phyloP scores from a whole-genome alignment of 2,888 invertebrate genomes.

The Biston betularia region DNA sequence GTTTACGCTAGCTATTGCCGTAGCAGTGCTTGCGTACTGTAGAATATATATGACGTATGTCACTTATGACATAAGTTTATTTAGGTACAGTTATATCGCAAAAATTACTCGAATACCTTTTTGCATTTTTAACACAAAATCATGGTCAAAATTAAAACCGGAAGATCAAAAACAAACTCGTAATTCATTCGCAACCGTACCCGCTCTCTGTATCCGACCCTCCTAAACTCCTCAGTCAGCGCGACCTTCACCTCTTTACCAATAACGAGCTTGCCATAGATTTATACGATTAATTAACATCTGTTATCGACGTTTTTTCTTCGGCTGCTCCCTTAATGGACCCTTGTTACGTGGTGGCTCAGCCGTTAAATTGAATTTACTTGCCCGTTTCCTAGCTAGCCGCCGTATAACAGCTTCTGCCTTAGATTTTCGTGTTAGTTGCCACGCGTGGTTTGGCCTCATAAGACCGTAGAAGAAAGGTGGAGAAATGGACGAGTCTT shows the following conservation, averaged over 20 bases:
- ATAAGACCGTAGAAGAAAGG: background rate
- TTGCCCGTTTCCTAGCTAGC: constrained; percentile 50
- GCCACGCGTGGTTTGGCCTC: constrained; percentile 11
- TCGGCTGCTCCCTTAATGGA: constrained; percentile 71
- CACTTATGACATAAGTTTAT: no score
- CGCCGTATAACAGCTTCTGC: constrained; percentile 42
- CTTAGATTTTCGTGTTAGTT: constrained; percentile 49
- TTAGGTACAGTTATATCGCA: no score
- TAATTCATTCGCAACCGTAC: background rate
- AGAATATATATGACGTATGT: no score
- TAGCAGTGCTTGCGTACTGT: no score
- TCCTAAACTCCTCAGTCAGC: constrained; percentile 19
- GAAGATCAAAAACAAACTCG: background rate
- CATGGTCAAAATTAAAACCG: no score
- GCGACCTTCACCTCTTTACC: constrained; percentile 45
- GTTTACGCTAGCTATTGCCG: no score
- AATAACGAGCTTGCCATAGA: constrained; percentile 55
- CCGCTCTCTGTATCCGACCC: background rate
- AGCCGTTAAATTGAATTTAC: constrained; percentile 77
- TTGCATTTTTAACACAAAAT: no score
- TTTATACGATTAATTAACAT: constrained; percentile 81
- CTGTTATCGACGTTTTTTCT: constrained; percentile 79
- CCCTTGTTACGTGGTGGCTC: constrained; percentile 62
- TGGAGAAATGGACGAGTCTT: background rate
- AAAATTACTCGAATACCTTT: no score